A percentile compares a stretch with the other conserved stretches of the same genome.
Evolutionary conservation across 2,888 invertebrate genomes (phyloP).

Genomic region (Melanophora roralis): DNA sequence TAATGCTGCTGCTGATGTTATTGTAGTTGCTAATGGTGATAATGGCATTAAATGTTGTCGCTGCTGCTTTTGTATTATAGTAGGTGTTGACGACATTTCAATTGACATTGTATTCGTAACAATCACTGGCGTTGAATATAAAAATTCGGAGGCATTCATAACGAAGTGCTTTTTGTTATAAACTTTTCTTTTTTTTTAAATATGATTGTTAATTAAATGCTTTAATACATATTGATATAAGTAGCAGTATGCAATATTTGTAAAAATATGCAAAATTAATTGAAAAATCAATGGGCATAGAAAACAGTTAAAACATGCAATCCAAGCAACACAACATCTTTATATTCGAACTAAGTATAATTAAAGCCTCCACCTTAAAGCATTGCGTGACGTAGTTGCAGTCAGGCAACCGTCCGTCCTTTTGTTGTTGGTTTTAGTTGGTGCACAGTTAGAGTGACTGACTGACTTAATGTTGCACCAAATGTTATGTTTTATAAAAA

Average conservation of each 20-base stretch:
- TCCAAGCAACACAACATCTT: conserved; percentile 11
- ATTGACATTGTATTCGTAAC: conserved; percentile 39
- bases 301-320: conserved; percentile 44
- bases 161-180: not conserved
- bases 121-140: conserved; percentile 27
- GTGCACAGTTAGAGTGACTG: not conserved
- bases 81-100: conserved; percentile 56
- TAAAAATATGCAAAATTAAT: not conserved
- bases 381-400: not conserved
- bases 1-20: conserved; percentile 51
- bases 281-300: conserved; percentile 44
- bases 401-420: not conserved
- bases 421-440: not conserved
- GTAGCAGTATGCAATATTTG: not conserved
- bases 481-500: conserved; percentile 21
- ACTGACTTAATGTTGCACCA: not conserved
- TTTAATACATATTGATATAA: not conserved
- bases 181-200: not conserved
- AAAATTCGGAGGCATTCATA: conserved; percentile 53
- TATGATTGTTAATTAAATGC: conserved; percentile 4
- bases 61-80: conserved; percentile 27
- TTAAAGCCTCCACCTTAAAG: conserved; percentile 20
- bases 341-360: not conserved
- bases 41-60: conserved; percentile 20
- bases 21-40: conserved; percentile 61